Base-by-base conservation (phyloP, 2,113 vertebrate genomes). In the Lucifuga dentata region DNA sequence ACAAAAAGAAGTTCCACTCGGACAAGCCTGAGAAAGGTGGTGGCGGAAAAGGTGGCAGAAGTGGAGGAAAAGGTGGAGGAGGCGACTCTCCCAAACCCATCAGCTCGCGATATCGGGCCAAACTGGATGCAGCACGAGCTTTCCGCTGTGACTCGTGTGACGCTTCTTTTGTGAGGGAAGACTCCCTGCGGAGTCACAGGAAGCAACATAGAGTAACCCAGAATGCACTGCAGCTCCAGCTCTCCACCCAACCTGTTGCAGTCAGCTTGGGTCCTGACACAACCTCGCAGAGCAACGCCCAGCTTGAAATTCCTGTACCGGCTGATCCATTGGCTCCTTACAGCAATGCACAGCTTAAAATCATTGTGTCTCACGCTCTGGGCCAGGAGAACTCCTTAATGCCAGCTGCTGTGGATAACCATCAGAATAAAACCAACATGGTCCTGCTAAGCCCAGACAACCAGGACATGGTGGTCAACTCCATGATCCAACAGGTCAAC, bases 181-280 rank as follows among this genome's bases (percentile, higher is more conserved):
- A 99, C 62, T 98, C 97, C 0, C 93, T 99, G 4, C 93, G 97
- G 43, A 99, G 97, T 84, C 98, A 99, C 86, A 94, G 92, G 69
- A 94, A 96, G 80, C 98, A 99, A 51, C 98, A 99, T 84, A 84
- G 91, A 5, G 93, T 94, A 50, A 70, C 91, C 51, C 73, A 32
- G 3, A 85, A 87, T 3, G 39, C 92, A 0, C 1, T 84, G 60
- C 89, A 94, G 2, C 77, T 95, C 0, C 95, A 94, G 77, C 80
- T 95, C 0, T 89, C 91, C 56, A 53, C 85, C 43, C 84, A 91
- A 0, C 38, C 91, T 0, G 1, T 77, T 29, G 38, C 59, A 0
- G 15, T 72, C 6, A 36, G 12, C 40, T 5, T 87, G 51, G 7
- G 85, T 55, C 81, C 78, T 1, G 58, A 63, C 7, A 2, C 70